Conservation (phyloP, 2,888 invertebrate genomes). For the Lasioglossum villosulum region DNA sequence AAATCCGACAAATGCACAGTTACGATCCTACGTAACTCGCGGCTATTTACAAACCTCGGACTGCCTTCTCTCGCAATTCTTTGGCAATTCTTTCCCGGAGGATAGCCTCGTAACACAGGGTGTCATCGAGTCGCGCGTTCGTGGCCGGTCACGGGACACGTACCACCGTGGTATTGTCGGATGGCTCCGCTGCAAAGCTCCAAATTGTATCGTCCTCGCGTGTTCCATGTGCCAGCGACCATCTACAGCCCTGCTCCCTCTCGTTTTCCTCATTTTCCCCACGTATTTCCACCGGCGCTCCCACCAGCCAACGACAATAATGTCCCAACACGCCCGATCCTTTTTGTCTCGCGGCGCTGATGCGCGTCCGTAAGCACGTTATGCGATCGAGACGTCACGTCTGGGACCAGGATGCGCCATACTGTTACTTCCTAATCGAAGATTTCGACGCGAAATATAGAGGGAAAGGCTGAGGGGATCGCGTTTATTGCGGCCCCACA, state of each 20-base stretch:
- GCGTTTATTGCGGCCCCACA: slow-evolving; percentile 22
- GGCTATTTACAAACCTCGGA: slow-evolving; percentile 44
- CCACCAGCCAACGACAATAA: slow-evolving; percentile 61
- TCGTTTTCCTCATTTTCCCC: slow-evolving; percentile 26
- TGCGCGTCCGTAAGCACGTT: slow-evolving; percentile 27
- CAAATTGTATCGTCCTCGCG: slow-evolving; percentile 81
- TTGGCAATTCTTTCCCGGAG: background rate
- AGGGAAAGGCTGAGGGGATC: background rate
- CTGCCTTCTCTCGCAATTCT: background rate
- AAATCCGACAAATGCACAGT: slow-evolving; percentile 76
- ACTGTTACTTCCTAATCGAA: slow-evolving; percentile 42
- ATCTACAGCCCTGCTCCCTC: slow-evolving; percentile 20
- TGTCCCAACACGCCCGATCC: slow-evolving; percentile 68
- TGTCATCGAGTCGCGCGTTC: slow-evolving; percentile 53
- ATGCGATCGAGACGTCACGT: slow-evolving; percentile 56
- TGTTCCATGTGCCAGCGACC: slow-evolving; percentile 68
- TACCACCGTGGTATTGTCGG: slow-evolving; percentile 79
- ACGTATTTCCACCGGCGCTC: slow-evolving; percentile 24
- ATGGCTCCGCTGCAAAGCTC: slow-evolving; percentile 79
- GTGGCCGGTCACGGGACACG: slow-evolving; percentile 75
- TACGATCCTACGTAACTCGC: slow-evolving; percentile 63
- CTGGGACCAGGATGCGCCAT: slow-evolving; percentile 48
- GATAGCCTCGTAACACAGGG: background rate
- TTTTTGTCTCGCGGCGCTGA: slow-evolving; percentile 53
- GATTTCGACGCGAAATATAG: slow-evolving; percentile 10